Conservation (phyloP, 2,797 vertebrate species). For the Acanthopagrus latus region DNA sequence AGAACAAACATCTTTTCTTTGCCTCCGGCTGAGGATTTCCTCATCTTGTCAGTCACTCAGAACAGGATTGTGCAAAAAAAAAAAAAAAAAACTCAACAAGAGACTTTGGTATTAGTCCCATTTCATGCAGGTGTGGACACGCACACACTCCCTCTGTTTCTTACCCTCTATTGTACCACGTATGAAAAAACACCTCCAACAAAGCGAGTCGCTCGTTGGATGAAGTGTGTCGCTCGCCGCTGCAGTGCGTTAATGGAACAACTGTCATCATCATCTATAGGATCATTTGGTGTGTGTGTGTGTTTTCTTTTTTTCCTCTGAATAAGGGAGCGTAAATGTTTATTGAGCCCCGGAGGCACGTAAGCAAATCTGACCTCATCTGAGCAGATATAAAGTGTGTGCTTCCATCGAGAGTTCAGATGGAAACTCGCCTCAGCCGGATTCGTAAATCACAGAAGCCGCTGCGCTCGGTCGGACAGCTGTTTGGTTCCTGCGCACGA, state of each 20-base stretch:
- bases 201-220: constrained; percentile 15
- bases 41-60: constrained; percentile 56
- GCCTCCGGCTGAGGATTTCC: constrained; percentile 52
- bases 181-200: constrained; percentile 33
- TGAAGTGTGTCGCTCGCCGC: constrained; percentile 14
- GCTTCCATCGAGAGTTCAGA: constrained; percentile 55
- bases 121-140: constrained; percentile 67
- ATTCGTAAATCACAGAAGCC: constrained; percentile 66
- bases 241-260: constrained; percentile 62
- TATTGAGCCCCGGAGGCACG: constrained; percentile 68
- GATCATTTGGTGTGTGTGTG: constrained; percentile 40
- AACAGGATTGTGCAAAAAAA: constrained; percentile 42
- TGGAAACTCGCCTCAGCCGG: constrained; percentile 63
- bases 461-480: constrained; percentile 56
- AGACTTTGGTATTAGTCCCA: constrained; percentile 34
- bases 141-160: not conserved
- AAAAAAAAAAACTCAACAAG: constrained; percentile 21
- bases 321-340: constrained; percentile 70
- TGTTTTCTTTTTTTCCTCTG: constrained; percentile 22
- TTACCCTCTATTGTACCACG: not conserved
- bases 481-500: constrained; percentile 53
- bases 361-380: constrained; percentile 78
- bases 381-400: constrained; percentile 45
- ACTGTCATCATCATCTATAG: constrained; percentile 68
- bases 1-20: constrained; percentile 40